These are phyloP conservation scores for Brachyhypopomus occidentalis DNA, from an alignment of 2,113 vertebrate species.

Conservation along the genomic window DNA sequence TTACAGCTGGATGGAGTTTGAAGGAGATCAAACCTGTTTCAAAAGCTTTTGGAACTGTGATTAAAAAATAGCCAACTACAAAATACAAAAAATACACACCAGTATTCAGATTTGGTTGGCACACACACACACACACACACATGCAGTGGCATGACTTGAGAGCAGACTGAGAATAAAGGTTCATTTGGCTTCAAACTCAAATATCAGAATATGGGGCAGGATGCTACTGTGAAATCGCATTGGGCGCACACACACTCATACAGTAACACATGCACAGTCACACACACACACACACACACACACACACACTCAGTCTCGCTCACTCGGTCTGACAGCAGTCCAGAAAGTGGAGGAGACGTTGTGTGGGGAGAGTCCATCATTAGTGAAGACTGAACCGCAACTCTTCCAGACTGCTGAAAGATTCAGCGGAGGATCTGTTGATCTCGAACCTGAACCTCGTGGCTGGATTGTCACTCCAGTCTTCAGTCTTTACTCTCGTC, in stretches of 20 bases:
- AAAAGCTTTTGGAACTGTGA: no score
- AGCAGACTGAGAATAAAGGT: neutral
- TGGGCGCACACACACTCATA: neutral
- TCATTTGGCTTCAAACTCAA: no score
- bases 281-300: neutral
- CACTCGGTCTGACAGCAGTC: neutral
- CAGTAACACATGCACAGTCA: neutral
- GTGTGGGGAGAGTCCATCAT: neutral
- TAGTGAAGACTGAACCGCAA: neutral
- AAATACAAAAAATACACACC: neutral
- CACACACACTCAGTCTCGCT: neutral
- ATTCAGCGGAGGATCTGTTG: neutral
- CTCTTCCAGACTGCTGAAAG: neutral
- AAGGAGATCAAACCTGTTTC: no score
- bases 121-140: neutral
- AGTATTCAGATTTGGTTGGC: no score
- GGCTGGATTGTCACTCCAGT: neutral
- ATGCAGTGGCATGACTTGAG: neutral
- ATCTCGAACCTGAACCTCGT: neutral
- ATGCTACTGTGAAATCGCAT: no score
- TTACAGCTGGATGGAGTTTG: no score
- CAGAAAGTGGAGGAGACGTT: neutral
- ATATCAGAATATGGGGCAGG: no score
- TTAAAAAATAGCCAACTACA: neutral
- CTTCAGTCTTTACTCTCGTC: neutral